phyloP scores from a whole-genome alignment of 2,113 vertebrate genomes.

The Pipra filicauda region DNA sequence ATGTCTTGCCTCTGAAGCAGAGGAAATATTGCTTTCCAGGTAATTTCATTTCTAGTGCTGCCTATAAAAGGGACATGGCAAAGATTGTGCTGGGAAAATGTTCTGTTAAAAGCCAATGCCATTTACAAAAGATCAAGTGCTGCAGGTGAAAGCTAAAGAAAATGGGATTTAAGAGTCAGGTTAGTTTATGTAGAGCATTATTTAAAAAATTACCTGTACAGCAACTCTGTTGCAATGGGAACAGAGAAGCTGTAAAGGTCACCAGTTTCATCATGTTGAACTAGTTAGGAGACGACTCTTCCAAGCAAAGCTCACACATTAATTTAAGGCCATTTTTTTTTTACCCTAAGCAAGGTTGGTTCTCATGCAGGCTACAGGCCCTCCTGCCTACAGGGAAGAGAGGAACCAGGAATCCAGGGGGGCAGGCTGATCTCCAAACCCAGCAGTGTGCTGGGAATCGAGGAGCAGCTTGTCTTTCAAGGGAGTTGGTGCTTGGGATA shows the following conservation, averaged over 20 bases:
- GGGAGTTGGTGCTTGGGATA: too few species aligned
- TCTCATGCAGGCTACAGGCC: neutral
- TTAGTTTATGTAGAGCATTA: neutral
- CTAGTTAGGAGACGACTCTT: neutral
- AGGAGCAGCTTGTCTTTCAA: neutral
- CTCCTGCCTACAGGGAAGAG: neutral
- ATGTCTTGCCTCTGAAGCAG: neutral
- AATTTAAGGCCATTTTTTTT: neutral
- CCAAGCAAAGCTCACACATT: neutral
- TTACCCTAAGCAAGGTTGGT: neutral
- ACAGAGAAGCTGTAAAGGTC: neutral
- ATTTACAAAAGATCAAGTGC: neutral
- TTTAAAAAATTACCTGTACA: neutral
- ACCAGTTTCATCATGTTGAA: neutral
- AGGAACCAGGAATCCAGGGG: neutral
- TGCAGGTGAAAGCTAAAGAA: neutral
- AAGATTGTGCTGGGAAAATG: neutral
- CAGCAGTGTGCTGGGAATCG: neutral
- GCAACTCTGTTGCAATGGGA: neutral
- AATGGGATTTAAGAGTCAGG: neutral
- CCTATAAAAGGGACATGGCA: neutral
- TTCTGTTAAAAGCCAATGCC: neutral
- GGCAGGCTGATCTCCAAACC: neutral
- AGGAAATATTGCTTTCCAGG: neutral
- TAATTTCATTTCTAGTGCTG: neutral